Conservation (phyloP, 2,113 vertebrate genomes). For the Lutjanus erythropterus region DNA sequence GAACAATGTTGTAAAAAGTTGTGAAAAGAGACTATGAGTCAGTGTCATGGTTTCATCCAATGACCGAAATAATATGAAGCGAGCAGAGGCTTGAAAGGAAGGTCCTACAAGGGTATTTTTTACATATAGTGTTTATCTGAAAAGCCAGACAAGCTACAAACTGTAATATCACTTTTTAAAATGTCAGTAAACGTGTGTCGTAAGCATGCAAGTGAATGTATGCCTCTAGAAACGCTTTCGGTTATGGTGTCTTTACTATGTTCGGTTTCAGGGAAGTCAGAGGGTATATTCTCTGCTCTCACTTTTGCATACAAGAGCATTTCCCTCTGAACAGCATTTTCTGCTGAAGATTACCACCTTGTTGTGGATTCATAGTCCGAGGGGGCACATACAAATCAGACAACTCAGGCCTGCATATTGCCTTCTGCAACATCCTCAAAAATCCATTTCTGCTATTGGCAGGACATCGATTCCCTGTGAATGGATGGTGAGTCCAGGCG, state of each 20-base stretch:
- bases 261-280: background rate
- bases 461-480: slow-evolving; percentile 75
- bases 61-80: slow-evolving; percentile 16
- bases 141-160: background rate
- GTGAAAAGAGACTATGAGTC: slow-evolving; percentile 41
- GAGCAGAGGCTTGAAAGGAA: background rate
- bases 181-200: background rate
- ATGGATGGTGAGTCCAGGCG: slow-evolving; percentile 70
- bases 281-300: slow-evolving; percentile 8
- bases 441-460: slow-evolving; percentile 79
- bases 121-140: background rate
- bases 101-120: background rate
- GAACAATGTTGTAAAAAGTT: slow-evolving; percentile 49
- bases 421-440: slow-evolving; percentile 70
- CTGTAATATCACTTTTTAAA: background rate
- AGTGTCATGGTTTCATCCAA: slow-evolving; percentile 3
- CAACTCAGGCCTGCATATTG: slow-evolving; percentile 61
- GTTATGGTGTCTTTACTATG: slow-evolving; percentile 1
- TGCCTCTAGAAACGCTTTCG: slow-evolving; percentile 11
- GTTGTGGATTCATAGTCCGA: slow-evolving; percentile 54
- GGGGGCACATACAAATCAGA: slow-evolving; percentile 60
- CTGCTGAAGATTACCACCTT: slow-evolving; percentile 30
- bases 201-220: slow-evolving; percentile 1
- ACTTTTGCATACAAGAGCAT: slow-evolving; percentile 27
- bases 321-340: slow-evolving; percentile 39